Conservation (phyloP, 2,888 invertebrate species). For the Lasioglossum vierecki region DNA sequence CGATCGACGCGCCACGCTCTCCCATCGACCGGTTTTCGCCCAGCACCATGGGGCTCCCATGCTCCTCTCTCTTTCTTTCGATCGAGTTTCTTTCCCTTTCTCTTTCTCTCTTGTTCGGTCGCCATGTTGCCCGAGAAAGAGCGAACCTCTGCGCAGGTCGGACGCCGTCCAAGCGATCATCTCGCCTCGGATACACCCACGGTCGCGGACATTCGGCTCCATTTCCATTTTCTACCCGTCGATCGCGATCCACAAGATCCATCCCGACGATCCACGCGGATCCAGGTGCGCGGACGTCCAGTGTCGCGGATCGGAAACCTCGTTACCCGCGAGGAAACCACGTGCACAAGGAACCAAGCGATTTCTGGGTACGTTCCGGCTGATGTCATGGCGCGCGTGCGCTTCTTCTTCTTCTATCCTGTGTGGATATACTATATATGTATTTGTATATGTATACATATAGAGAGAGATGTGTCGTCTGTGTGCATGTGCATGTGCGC, state of each 20-base stretch:
- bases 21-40: constrained; percentile 77
- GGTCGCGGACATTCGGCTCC: constrained; percentile 51
- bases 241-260: constrained; percentile 32
- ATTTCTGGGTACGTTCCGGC: constrained; percentile 35
- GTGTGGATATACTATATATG: neutral
- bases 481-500: constrained; percentile 27
- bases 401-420: constrained; percentile 5
- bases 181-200: constrained; percentile 60
- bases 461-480: neutral
- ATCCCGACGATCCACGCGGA: constrained; percentile 13
- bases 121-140: constrained; percentile 74
- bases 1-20: constrained; percentile 57
- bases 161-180: constrained; percentile 50
- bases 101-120: constrained; percentile 47
- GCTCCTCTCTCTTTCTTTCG: constrained; percentile 21
- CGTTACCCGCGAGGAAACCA: constrained; percentile 23
- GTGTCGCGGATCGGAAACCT: constrained; percentile 35
- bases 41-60: constrained; percentile 34
- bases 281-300: constrained; percentile 42
- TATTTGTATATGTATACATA: neutral
- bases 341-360: constrained; percentile 43
- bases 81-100: neutral
- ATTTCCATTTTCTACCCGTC: constrained; percentile 24
- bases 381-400: constrained; percentile 22
- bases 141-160: constrained; percentile 70